phyloP scores from a whole-genome alignment of 2,113 vertebrate genomes.

The Petroica traversi region DNA sequence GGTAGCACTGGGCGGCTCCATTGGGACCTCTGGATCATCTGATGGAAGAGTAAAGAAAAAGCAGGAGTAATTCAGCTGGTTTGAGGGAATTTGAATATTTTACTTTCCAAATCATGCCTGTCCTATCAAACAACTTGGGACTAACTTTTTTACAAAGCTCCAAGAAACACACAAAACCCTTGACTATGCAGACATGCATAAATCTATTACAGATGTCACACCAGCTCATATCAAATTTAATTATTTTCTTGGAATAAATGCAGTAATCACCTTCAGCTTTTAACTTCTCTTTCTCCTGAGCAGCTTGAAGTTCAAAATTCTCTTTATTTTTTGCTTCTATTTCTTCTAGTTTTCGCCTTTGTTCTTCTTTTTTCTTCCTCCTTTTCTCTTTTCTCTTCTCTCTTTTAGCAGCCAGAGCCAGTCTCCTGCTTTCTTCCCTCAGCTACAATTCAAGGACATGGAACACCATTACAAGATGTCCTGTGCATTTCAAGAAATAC shows the following conservation, averaged over 20 bases:
- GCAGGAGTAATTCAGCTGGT: not conserved
- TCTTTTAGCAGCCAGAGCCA: conserved; percentile 95
- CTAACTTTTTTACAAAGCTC: not conserved
- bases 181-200: not conserved
- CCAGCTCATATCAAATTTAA: rapidly evolving
- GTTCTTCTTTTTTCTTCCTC: conserved; percentile 93
- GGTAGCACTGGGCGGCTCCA: conserved; percentile 96
- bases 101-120: not conserved
- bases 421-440: conserved; percentile 94
- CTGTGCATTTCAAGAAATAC: not conserved
- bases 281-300: conserved; percentile 89
- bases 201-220: rapidly evolving
- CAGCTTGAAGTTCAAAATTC: conserved; percentile 90
- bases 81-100: not conserved
- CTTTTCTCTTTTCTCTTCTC: conserved; percentile 98
- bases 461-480: not conserved
- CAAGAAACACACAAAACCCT: not conserved
- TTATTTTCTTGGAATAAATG: not conserved
- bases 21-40: conserved; percentile 89
- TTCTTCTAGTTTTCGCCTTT: conserved; percentile 87
- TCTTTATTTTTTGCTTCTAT: conserved; percentile 98
- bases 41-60: not conserved
- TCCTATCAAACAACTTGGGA: not conserved
- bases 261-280: conserved; percentile 86
- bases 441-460: conserved; percentile 54